Evolutionary conservation across 2,113 vertebrate species (phyloP), one percentile per base, ranked within the genome.

Genomic region (Pogona vitticeps): DNA sequence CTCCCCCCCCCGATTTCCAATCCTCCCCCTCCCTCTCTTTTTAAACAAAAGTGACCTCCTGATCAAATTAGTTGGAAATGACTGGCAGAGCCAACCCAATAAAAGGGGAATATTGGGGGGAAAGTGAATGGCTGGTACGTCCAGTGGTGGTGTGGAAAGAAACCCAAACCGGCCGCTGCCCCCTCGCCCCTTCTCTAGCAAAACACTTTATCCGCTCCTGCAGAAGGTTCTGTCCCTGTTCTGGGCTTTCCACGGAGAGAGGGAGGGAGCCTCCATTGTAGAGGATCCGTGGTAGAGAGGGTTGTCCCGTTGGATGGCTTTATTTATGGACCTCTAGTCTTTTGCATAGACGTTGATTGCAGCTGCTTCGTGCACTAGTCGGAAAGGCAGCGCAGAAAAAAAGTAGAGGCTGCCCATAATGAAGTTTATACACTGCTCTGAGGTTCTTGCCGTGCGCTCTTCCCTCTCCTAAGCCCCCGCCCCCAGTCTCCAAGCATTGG

Each of bases 61-160:
- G 85, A 86, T 86, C 78, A 65, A 81, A 86, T 86, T 80, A 86
- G 71, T 81, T 81, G 68, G 17, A 86, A 86, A 80, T 80, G 85
- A 86, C 85, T 80, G 77, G 73, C 77, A 80, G 80, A 86, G 85
- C 77, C 78, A 86, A 81, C 38, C 58, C 70, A 80, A 86, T 80
- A 61, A 80, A 63, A 73, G 46, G 56, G 67, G 85, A 59, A 80
- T 63, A n/a, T 72, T 10, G 67, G 76, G 52, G 33, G 38, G 3
- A 26, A 8, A 8, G 73, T n/a, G 67, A 33, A 80, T 46, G 76
- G 67, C 68, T 56, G 77, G 52, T 14, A 31, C 18, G 21, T 18
- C 38, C 46, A 52, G 52, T 18, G 18, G 21, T 33, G 38, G 10
- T 26, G 42, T 6, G 12, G 8, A 7, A 20, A 58, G 12, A n/a